These are phyloP conservation scores for Cladorhizidae sp. DNA, from an alignment of 37 sponge, comb jelly and placozoan species.

Conservation along the genomic window DNA sequence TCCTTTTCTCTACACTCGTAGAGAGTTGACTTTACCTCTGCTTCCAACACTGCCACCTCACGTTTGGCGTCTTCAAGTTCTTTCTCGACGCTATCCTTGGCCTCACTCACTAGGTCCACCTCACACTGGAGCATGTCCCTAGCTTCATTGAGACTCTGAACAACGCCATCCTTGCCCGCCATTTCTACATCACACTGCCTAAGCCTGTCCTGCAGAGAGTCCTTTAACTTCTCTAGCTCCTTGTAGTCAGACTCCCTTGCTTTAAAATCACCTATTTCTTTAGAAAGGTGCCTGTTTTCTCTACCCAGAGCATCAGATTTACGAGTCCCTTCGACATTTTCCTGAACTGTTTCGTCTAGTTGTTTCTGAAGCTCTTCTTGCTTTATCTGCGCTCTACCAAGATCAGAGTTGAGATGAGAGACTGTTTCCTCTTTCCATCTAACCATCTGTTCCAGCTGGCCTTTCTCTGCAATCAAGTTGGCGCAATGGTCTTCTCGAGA, in stretches of 20 bases:
- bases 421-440: conserved; percentile 23
- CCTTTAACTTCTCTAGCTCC: conserved; percentile 44
- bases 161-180: conserved; percentile 33
- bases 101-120: conserved; percentile 33
- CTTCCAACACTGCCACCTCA: conserved; percentile 42
- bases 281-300: conserved; percentile 1
- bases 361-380: conserved; percentile 22
- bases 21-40: conserved; percentile 19
- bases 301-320: conserved; percentile 17
- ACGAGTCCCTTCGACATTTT: neutral
- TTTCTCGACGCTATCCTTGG: conserved; percentile 8
- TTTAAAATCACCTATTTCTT: neutral
- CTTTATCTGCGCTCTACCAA: conserved; percentile 21
- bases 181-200: conserved; percentile 25
- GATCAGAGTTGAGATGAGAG: conserved; percentile 24
- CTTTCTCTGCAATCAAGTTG: conserved; percentile 37
- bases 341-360: conserved; percentile 10
- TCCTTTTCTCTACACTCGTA: conserved; percentile 6
- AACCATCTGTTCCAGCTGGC: conserved; percentile 39
- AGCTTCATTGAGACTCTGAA: conserved; percentile 52
- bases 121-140: conserved; percentile 48
- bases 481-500: conserved; percentile 53
- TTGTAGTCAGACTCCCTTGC: conserved; percentile 18
- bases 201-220: conserved; percentile 28
- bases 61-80: conserved; percentile 30